These are phyloP conservation scores for Campylomormyrus numenius DNA, from an alignment of 2,113 vertebrate species.

Conservation along the genomic window DNA sequence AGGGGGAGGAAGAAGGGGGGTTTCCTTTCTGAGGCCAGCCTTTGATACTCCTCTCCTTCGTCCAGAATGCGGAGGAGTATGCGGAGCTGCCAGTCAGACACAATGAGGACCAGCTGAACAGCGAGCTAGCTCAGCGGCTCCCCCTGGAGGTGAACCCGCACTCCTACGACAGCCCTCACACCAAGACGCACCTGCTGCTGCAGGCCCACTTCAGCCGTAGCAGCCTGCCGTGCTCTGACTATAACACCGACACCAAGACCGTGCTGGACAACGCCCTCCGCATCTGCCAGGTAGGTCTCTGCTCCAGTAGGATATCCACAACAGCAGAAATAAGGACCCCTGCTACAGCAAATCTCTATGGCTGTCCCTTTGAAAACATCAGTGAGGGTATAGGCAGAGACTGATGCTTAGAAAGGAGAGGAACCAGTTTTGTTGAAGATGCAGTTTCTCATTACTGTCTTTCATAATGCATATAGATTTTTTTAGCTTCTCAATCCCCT, in stretches of 20 bases:
- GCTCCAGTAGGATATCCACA: background rate
- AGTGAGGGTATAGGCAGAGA: background rate
- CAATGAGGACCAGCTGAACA: constrained; percentile 97
- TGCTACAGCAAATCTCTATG: background rate
- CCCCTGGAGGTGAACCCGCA: constrained; percentile 84
- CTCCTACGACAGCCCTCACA: constrained; percentile 92
- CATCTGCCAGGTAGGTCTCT: constrained; percentile 75
- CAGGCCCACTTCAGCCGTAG: constrained; percentile 88
- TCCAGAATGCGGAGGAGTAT: constrained; percentile 88
- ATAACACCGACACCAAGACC: constrained; percentile 89
- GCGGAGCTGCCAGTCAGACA: constrained; percentile 91
- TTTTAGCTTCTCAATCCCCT: background rate
- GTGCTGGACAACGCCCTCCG: constrained; percentile 91
- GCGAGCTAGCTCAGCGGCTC: constrained; percentile 81
- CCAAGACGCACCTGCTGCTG: constrained; percentile 87
- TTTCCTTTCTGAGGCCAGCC: background rate
- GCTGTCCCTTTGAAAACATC: background rate
- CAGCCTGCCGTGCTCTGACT: constrained; percentile 85
- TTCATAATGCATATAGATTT: background rate
- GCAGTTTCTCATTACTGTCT: background rate
- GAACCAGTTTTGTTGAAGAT: background rate
- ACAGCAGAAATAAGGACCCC: background rate
- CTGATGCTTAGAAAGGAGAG: background rate
- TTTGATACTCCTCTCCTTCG: background rate
- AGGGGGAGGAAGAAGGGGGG: background rate